Evolutionary conservation across 2,888 invertebrate species (phyloP).

Genomic region (Onthophagus sagittarius): DNA sequence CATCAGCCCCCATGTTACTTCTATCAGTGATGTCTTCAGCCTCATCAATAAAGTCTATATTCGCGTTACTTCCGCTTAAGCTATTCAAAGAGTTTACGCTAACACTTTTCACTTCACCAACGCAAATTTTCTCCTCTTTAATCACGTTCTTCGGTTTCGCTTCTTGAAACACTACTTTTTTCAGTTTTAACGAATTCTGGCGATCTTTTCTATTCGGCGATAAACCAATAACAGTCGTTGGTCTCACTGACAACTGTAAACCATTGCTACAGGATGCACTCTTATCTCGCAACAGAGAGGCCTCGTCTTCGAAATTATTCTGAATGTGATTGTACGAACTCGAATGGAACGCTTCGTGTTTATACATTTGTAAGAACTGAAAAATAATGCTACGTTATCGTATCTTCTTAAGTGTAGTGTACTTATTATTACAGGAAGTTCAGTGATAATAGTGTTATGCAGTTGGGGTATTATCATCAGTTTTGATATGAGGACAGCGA

Average conservation of each 20-base stretch:
- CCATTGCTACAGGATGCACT: slow-evolving; percentile 76
- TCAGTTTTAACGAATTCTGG: slow-evolving; percentile 34
- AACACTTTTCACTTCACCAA: slow-evolving; percentile 42
- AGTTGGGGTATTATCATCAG: not conserved
- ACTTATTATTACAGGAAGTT: not conserved
- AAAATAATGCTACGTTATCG: slow-evolving; percentile 4
- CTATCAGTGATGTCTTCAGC: slow-evolving; percentile 41
- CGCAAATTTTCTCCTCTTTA: slow-evolving; percentile 8
- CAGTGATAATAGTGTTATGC: not conserved
- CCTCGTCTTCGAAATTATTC: slow-evolving; percentile 46
- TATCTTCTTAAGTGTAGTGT: not conserved
- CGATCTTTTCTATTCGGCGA: slow-evolving; percentile 30
- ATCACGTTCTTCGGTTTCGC: slow-evolving; percentile 14
- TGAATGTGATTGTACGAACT: slow-evolving; percentile 37
- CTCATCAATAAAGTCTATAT: slow-evolving; percentile 45
- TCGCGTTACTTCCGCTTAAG: slow-evolving; percentile 40
- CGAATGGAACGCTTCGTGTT: slow-evolving; percentile 28
- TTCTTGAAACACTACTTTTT: slow-evolving; percentile 44
- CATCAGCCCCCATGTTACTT: slow-evolving; percentile 41
- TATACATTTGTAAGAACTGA: slow-evolving; percentile 24
- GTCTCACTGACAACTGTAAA: slow-evolving; percentile 64
- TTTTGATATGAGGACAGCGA: not conserved
- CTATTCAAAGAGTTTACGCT: slow-evolving; percentile 46
- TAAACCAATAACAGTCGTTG: slow-evolving; percentile 55
- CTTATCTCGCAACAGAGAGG: slow-evolving; percentile 66